Conservation (phyloP, 1,140 invertebrate genomes). For the Zaprionus tsacasi region DNA sequence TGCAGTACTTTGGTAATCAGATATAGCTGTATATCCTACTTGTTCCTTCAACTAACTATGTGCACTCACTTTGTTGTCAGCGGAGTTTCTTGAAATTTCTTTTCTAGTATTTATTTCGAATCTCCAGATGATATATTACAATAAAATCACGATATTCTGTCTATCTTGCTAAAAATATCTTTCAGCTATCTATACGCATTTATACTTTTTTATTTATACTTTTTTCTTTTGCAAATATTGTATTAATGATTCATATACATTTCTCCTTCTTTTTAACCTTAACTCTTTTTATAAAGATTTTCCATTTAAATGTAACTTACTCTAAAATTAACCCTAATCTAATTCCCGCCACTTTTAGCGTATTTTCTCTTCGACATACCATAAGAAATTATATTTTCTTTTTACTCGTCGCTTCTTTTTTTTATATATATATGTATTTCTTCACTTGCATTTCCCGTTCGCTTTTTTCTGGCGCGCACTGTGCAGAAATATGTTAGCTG, state of each 20-base stretch:
- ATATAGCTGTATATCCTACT: neutral
- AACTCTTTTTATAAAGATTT: no score
- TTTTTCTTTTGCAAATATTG: no score
- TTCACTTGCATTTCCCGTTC: constrained; percentile 57
- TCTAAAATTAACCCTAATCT: neutral
- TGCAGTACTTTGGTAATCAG: neutral
- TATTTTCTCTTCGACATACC: neutral
- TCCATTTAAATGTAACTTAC: neutral
- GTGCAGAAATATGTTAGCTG: constrained; percentile 72
- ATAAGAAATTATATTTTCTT: neutral
- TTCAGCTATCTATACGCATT: no score
- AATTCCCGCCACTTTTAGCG: constrained; percentile 1
- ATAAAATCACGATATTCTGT: neutral
- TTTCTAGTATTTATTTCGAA: neutral
- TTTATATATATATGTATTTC: constrained; percentile 27
- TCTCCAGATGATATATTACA: neutral
- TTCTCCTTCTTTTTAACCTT: no score
- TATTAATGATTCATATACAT: no score
- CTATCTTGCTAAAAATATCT: neutral
- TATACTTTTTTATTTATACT: no score
- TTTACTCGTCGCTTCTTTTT: constrained; percentile 20
- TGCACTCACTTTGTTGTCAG: no score
- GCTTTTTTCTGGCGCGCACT: constrained; percentile 37
- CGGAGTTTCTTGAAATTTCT: no score
- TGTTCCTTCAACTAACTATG: no score